Conservation (phyloP, 2,888 invertebrate species). For the Aradus depressus region DNA sequence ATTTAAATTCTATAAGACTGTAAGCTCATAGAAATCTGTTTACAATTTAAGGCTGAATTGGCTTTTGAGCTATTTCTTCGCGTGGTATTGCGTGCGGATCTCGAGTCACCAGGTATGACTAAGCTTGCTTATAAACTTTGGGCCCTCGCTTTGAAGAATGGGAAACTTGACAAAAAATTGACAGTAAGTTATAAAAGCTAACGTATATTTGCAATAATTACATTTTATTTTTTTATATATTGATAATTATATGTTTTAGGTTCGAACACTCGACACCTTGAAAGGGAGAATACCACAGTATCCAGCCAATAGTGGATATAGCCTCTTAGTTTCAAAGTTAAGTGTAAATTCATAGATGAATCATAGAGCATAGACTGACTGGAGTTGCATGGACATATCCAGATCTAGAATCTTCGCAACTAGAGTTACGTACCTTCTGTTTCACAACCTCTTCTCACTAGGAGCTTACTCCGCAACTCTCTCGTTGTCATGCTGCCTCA, state of each 20-base stretch:
- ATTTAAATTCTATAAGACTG: not conserved
- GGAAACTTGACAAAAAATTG: slow-evolving; percentile 44
- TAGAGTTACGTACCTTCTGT: no score
- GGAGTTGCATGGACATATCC: no score
- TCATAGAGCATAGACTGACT: no score
- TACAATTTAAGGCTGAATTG: slow-evolving; percentile 44
- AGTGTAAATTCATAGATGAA: no score
- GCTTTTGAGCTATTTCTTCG: slow-evolving; percentile 63
- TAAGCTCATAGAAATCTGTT: not conserved
- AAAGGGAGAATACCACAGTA: slow-evolving; percentile 10
- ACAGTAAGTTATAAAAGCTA: slow-evolving; percentile 36
- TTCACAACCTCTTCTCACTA: no score
- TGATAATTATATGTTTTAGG: slow-evolving; percentile 1
- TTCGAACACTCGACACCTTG: slow-evolving; percentile 1
- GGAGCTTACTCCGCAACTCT: no score
- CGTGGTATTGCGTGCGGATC: slow-evolving; percentile 52
- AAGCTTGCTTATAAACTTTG: slow-evolving; percentile 69
- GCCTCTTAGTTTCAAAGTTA: slow-evolving; percentile 9
- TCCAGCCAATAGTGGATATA: slow-evolving; percentile 12
- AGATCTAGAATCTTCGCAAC: no score
- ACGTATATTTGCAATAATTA: not conserved
- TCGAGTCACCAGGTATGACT: slow-evolving; percentile 48
- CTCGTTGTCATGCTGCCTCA: no score
- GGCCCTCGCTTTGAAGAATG: slow-evolving; percentile 61
- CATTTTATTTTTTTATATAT: not conserved